Base-by-base conservation (phyloP, 2,113 vertebrate genomes). In the Myotis brandtii region DNA sequence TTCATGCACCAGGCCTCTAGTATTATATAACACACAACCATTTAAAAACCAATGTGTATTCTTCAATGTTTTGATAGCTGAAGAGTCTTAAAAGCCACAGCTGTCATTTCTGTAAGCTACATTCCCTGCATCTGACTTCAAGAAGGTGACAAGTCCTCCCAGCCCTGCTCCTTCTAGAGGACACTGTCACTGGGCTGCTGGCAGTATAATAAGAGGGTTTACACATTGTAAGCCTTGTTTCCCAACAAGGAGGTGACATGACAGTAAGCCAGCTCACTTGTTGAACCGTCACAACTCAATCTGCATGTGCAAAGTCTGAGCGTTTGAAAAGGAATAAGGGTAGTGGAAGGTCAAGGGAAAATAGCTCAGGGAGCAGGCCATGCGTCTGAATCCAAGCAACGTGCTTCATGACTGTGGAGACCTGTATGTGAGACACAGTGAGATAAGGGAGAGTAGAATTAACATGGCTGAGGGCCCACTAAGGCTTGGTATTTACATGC, bases 181-280 rank as follows among this genome's bases (percentile, higher is more conserved):
- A 94, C 13, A 75, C 9, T 92, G 85, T 94, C 70, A 86, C 50
- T 50, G 34, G n/a, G 50, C 5, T 94, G 85, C 87, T 48, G 54
- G 50, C 83, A 94, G 32, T 56, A 43, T 18, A 87, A 37, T 23
- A 48, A 72, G 30, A 80, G 6, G 12, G 62, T 70, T 83, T 9
- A 90, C 4, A 89, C 83, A 54, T 86, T 64, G 37, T 37, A 56
- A 69, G 18, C 16, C 30, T 72, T 81, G 2, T 92, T 88, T 32
- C 52, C 40, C 13, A 43, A 23, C 12, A 50, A 79, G 23, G 50
- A 82, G 77, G n/a, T 70, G 32, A 67, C 20, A 23, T 62, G 62
- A 70, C 56, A 77, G 54, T 69, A 89, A 95, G 75, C 20, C 72
- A 30, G n/a, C 46, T 86, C 16, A 66, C 73, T 89, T 73, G 37